These are phyloP conservation scores for Gorilla gorilla DNA, from an alignment of 2,113 vertebrate species.

Conservation along the genomic window DNA sequence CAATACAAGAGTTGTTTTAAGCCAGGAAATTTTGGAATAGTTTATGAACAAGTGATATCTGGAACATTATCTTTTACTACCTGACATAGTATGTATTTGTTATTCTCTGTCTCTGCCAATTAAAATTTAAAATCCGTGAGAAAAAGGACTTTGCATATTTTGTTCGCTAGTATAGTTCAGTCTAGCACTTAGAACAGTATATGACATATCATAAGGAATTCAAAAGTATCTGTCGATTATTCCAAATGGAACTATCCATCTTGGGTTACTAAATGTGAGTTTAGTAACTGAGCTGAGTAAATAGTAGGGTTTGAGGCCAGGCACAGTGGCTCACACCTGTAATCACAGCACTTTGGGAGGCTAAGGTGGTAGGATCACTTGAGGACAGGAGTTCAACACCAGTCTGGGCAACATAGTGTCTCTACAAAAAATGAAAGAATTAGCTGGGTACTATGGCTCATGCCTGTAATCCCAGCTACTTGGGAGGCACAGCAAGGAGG, in stretches of 20 bases:
- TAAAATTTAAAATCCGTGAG: neutral
- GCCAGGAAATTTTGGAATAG: neutral
- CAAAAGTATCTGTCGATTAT: neutral
- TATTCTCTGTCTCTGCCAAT: neutral
- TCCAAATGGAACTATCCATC: neutral
- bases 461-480: neutral
- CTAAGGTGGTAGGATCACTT: neutral
- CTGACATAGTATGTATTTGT: neutral
- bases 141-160: neutral
- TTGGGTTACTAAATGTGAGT: neutral
- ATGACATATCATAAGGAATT: neutral
- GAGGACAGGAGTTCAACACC: neutral
- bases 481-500: neutral
- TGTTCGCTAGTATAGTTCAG: neutral
- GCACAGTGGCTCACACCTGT: neutral
- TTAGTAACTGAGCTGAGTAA: neutral
- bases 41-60: neutral
- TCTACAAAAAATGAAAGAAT: neutral
- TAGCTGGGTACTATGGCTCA: neutral
- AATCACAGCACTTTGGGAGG: neutral
- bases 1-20: neutral
- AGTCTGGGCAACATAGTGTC: neutral
- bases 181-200: neutral
- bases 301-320: neutral
- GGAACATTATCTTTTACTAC: neutral